A percentile compares a stretch with the other conserved stretches of the same genome.
Evolutionary conservation across 2,113 vertebrate species (phyloP).

Genomic region (Lophius piscatorius): DNA sequence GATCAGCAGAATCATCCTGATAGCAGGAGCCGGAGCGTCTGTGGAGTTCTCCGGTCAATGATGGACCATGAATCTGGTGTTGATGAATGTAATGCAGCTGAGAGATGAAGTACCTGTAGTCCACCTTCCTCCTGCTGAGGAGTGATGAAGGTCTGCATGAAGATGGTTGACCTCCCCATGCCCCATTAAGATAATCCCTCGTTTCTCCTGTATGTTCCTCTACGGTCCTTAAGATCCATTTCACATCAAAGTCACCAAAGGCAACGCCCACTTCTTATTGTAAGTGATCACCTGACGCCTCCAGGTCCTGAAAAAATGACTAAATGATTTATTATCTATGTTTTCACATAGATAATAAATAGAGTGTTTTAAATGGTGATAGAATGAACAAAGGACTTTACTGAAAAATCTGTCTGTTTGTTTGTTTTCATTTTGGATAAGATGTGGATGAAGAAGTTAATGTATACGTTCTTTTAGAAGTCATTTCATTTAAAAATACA

Average conservation of each 20-base stretch:
- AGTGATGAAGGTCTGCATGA: conserved; percentile 69
- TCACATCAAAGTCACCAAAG: conserved; percentile 50
- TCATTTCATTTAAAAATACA: too few relatives aligned
- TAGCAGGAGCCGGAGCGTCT: not conserved
- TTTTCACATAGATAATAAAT: too few relatives aligned
- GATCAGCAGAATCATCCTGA: not conserved
- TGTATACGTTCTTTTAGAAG: too few relatives aligned
- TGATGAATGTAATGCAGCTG: conserved; percentile 5
- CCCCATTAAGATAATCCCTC: conserved; percentile 63
- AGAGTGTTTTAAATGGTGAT: too few relatives aligned
- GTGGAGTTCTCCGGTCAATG: not conserved
- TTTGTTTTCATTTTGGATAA: too few relatives aligned
- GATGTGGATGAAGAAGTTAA: too few relatives aligned
- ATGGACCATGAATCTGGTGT: too few relatives aligned
- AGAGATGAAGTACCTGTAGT: conserved; percentile 12
- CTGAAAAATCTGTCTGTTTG: too few relatives aligned
- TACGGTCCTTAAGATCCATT: too few relatives aligned
- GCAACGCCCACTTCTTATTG: too few relatives aligned
- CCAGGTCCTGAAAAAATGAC: not conserved
- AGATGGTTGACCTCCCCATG: conserved; percentile 38
- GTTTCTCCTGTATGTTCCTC: conserved; percentile 19
- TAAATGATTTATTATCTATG: too few relatives aligned
- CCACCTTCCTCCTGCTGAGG: conserved; percentile 39
- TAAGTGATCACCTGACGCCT: not conserved
- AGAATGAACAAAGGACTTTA: too few relatives aligned